These are phyloP conservation scores for Tenthredo scrophulariae DNA, from an alignment of 2,888 invertebrate species.

Conservation along the genomic window DNA sequence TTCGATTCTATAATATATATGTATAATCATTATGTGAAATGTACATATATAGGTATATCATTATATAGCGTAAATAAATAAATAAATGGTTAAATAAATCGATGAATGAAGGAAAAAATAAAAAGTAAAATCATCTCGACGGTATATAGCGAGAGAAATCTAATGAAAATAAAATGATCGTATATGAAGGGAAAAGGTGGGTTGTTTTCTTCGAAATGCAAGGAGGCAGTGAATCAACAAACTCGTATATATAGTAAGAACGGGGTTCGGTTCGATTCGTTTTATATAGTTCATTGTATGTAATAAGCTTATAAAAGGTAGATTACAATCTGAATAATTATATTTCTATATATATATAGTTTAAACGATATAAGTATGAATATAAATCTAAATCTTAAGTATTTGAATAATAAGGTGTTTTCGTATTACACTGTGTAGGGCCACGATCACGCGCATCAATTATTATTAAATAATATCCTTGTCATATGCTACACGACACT, in stretches of 20 bases:
- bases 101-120: not conserved
- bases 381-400: conserved; percentile 62
- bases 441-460: not conserved
- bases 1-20: not conserved
- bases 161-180: not conserved
- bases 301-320: conserved; percentile 10
- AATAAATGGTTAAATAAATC: not conserved
- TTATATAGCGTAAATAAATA: conserved; percentile 36
- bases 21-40: conserved; percentile 15
- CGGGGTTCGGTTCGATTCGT: not conserved
- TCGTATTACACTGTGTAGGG: conserved; percentile 69
- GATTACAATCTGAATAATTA: conserved; percentile 41
- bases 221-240: not conserved
- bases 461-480: conserved; percentile 53
- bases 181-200: not conserved
- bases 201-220: not conserved
- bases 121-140: not conserved
- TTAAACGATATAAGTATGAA: conserved; percentile 5
- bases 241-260: not conserved
- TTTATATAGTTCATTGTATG: conserved; percentile 19
- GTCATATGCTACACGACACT: conserved; percentile 19
- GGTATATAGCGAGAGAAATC: not conserved
- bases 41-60: conserved; percentile 6
- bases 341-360: conserved; percentile 43
- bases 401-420: conserved; percentile 68